phyloP scores from a whole-genome alignment of 2,113 vertebrate species.

The Semnornis frantzii region DNA sequence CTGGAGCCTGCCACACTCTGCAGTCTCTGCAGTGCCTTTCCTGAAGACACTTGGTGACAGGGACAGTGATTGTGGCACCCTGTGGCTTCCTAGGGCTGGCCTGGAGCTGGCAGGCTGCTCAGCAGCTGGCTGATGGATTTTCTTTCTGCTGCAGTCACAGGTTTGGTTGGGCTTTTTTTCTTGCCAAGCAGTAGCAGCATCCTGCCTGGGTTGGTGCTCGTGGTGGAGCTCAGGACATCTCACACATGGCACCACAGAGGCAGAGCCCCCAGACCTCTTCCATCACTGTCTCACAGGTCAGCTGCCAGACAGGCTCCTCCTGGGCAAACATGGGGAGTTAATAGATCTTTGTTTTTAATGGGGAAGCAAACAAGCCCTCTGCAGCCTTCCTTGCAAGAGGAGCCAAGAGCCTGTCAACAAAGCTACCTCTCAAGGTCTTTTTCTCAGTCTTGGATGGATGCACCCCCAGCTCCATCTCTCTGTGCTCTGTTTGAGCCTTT shows the following conservation, averaged over 20 bases:
- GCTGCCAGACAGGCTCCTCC: neutral
- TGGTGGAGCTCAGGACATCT: neutral
- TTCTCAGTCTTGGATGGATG: neutral
- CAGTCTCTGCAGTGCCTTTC: neutral
- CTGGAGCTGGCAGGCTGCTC: neutral
- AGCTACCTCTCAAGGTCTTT: neutral
- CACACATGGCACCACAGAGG: neutral
- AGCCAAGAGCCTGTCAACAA: neutral
- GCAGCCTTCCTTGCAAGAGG: neutral
- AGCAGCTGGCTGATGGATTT: neutral
- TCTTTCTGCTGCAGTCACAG: neutral
- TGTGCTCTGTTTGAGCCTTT: neutral
- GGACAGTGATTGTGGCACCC: neutral
- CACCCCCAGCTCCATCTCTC: neutral
- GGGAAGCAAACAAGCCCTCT: neutral
- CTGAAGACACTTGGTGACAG: accelerated
- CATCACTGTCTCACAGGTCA: neutral
- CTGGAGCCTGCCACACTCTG: neutral
- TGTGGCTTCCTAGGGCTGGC: neutral
- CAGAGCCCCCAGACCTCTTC: neutral
- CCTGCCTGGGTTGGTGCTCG: neutral
- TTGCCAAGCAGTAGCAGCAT: neutral
- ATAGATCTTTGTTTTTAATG: neutral
- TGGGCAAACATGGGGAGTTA: neutral
- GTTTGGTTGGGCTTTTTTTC: neutral